A percentile compares a stretch with the other conserved stretches of the same genome.
Conservation (phyloP, 37 sponge, comb jelly and placozoan species). For the Mnemiopsis leidyi region DNA sequence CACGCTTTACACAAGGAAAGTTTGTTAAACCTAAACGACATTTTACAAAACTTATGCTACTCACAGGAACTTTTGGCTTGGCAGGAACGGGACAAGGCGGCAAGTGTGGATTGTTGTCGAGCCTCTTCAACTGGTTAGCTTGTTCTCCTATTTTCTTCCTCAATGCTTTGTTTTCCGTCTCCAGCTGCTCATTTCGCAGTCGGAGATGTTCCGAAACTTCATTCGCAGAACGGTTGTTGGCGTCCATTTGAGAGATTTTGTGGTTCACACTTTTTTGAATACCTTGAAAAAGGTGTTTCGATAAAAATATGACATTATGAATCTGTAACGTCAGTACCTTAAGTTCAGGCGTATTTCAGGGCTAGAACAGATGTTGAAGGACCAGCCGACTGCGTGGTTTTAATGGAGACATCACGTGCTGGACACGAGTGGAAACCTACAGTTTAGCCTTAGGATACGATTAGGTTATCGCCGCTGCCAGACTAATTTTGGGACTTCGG, state of each 20-base stretch:
- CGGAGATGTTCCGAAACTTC: background rate
- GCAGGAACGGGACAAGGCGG: background rate
- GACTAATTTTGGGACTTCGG: background rate
- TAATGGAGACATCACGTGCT: background rate
- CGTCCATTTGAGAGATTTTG: slow-evolving; percentile 28
- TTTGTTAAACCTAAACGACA: no score
- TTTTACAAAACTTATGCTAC: no score
- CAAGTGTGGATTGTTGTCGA: background rate
- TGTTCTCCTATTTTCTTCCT: slow-evolving; percentile 1
- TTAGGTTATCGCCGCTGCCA: background rate
- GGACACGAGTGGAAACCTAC: background rate
- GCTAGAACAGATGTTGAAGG: no score
- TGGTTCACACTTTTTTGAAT: slow-evolving; percentile 40
- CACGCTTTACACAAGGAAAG: no score
- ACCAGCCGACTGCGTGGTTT: no score
- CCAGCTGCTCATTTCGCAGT: slow-evolving; percentile 21
- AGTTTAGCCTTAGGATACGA: slow-evolving; percentile 11
- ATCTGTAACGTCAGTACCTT: background rate
- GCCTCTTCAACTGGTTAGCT: background rate
- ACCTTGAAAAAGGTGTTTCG: background rate
- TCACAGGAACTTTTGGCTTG: background rate
- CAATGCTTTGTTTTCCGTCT: background rate
- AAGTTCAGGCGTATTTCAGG: background rate
- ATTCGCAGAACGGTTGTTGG: background rate
- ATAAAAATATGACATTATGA: background rate